Base-by-base conservation (phyloP, 2,113 vertebrate genomes). In the Gambusia affinis region DNA sequence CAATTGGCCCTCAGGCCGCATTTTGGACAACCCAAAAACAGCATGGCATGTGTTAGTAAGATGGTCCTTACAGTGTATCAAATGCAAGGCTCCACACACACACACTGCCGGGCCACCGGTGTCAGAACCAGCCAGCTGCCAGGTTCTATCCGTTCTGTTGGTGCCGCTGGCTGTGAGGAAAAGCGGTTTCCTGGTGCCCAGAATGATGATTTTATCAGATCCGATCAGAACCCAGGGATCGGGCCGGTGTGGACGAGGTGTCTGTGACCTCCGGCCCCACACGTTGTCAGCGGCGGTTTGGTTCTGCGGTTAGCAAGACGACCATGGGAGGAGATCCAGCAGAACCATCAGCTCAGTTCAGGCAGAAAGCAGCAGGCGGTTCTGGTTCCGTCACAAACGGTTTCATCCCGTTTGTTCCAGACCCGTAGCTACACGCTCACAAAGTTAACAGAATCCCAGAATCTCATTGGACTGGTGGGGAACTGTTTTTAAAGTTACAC, bases 71-170 rank as follows among this genome's bases (percentile, higher is more conserved):
- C 39, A 39, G 39, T 39, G 39, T 39, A 39, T 39, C 39, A 39
- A 39, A 39, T 39, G 12, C 39, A 6, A n/a, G 67, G 68, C 68
- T 57, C 37, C 22, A 24, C 17, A 24, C 51, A 24, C 51, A 24
- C 39, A 15, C 39, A 42, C 39, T 12, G 35, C 35, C 35, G 35
- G 35, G 8, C 62, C 66, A 70, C 64, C 0, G 30, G 63, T 37
- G 33, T 68, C 78, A 19, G 22, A 61, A 22, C 60, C 64, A 79
- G 73, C 12, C 1, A 1, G 61, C 51, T 85, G 82, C 24, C 76
- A 75, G 6, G 42, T 79, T 67, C 33, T 60, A 79, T 82, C 68
- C 8, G 1, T 72, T 51, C 54, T 28, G 35, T 68, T 72, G 62
- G 64, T 39, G 37, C 77, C 70, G 0, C 54, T 1, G 63, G 79